phyloP scores from a whole-genome alignment of 2,113 vertebrate species.

The Hippocampus mohnikei region DNA sequence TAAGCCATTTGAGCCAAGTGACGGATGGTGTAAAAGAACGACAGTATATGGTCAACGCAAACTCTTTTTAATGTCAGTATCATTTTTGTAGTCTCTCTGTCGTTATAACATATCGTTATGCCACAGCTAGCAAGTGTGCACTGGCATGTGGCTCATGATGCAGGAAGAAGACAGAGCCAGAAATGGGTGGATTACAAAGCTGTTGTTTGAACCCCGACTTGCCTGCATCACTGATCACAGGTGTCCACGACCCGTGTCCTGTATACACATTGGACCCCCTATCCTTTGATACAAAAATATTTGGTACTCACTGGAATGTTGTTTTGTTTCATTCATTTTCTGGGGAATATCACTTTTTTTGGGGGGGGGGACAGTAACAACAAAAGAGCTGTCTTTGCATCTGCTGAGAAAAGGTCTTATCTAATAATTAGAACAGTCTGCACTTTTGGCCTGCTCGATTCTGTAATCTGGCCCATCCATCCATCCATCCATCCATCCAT shows the following conservation, averaged over 20 bases:
- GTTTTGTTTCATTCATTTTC: background rate
- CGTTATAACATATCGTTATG: background rate
- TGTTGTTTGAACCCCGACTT: constrained; percentile 5
- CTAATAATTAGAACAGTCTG: too few relatives aligned
- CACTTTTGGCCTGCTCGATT: too few relatives aligned
- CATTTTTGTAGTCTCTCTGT: background rate
- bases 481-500: too few relatives aligned
- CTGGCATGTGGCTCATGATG: background rate
- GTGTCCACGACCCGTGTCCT: constrained; percentile 8
- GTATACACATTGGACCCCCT: background rate
- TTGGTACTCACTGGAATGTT: background rate
- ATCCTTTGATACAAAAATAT: background rate
- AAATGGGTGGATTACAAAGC: constrained; percentile 16
- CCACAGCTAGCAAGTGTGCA: background rate
- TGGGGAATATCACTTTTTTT: background rate
- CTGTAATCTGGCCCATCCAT: too few relatives aligned
- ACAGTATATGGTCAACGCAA: background rate
- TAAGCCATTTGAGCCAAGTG: constrained; percentile 57
- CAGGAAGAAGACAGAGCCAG: constrained; percentile 5
- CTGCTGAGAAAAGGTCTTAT: too few relatives aligned
- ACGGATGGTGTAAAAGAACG: constrained; percentile 24
- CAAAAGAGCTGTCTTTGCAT: too few relatives aligned
- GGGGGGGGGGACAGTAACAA: too few relatives aligned
- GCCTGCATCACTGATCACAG: constrained; percentile 34
- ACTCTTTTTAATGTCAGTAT: background rate